These are phyloP conservation scores for Thermophis baileyi DNA, from an alignment of 2,113 vertebrate genomes.

Conservation along the genomic window DNA sequence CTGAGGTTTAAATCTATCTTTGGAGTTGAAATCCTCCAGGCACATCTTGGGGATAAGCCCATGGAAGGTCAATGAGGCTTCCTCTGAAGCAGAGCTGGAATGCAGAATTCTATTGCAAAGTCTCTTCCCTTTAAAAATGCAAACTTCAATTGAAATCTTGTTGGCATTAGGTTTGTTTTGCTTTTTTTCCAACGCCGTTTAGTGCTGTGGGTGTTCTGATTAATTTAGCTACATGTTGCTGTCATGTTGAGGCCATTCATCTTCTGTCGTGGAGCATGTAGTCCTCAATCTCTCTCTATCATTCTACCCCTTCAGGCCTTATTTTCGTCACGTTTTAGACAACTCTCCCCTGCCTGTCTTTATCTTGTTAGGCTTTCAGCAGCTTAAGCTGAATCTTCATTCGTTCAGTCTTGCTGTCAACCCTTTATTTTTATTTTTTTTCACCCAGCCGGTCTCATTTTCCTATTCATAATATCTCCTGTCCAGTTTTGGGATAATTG, in stretches of 20 bases:
- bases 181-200: conserved; percentile 56
- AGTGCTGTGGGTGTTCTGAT: conserved; percentile 67
- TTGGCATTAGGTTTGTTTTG: conserved; percentile 55
- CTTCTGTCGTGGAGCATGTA: conserved; percentile 77
- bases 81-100: not conserved
- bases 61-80: not conserved
- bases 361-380: conserved; percentile 78
- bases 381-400: conserved; percentile 75
- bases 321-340: conserved; percentile 77
- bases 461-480: conserved; percentile 68
- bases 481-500: conserved; percentile 61
- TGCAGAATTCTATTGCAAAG: not conserved
- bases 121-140: not conserved
- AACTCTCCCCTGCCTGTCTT: conserved; percentile 74
- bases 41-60: not conserved
- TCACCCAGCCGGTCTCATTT: conserved; percentile 66
- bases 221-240: conserved; percentile 87
- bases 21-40: not conserved
- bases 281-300: conserved; percentile 80
- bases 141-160: conserved; percentile 13
- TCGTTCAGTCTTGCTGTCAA: conserved; percentile 72
- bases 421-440: conserved; percentile 47
- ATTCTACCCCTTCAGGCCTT: conserved; percentile 82
- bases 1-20: not conserved
- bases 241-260: conserved; percentile 86